phyloP scores from a whole-genome alignment of 2,113 vertebrate genomes.

The Misgurnus mizolepis region DNA sequence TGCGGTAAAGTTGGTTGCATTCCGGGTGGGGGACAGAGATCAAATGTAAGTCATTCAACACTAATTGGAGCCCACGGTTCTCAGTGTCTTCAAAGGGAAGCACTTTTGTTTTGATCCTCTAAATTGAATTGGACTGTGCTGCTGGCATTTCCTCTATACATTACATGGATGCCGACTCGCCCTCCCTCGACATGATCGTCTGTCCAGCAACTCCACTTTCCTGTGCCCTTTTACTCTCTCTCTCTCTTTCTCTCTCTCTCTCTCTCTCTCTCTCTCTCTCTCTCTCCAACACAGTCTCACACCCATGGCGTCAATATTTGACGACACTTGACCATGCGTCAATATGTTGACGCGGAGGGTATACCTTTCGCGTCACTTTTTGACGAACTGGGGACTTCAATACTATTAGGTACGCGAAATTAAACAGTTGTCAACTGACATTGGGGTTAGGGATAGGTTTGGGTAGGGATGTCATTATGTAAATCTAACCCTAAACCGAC shows the following conservation, averaged over 20 bases:
- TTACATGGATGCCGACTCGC: slow-evolving; percentile 32
- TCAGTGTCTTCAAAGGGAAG: slow-evolving; percentile 55
- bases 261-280: background rate
- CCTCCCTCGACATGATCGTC: slow-evolving; percentile 16
- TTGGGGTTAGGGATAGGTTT: too few relatives aligned
- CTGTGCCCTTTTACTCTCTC: background rate
- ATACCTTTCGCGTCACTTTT: too few relatives aligned
- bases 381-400: too few relatives aligned
- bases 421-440: too few relatives aligned
- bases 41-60: slow-evolving; percentile 44
- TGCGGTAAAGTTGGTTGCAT: slow-evolving; percentile 17
- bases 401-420: too few relatives aligned
- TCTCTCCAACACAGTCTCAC: too few relatives aligned
- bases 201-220: slow-evolving; percentile 24
- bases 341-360: too few relatives aligned
- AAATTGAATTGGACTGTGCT: slow-evolving; percentile 57
- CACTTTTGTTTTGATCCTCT: slow-evolving; percentile 56
- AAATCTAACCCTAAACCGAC: too few relatives aligned
- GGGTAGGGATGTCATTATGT: too few relatives aligned
- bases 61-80: slow-evolving; percentile 51
- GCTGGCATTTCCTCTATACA: slow-evolving; percentile 36
- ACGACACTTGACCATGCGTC: too few relatives aligned
- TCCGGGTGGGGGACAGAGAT: slow-evolving; percentile 19
- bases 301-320: too few relatives aligned
- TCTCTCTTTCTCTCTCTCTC: background rate